phyloP scores from a whole-genome alignment of 2,797 vertebrate species.

The Sebastes baramenuke region DNA sequence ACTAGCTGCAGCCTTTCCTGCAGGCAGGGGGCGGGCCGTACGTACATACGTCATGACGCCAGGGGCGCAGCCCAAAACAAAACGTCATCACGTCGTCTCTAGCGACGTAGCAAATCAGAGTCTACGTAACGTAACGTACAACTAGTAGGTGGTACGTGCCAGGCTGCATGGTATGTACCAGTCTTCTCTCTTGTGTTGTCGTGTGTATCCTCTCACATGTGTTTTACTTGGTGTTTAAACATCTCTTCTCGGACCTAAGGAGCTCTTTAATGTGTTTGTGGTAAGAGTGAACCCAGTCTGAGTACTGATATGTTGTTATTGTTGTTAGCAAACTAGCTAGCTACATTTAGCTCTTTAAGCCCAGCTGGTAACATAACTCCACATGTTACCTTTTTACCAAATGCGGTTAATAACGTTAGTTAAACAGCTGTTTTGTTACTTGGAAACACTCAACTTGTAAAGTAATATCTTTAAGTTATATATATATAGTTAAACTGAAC shows the following conservation, averaged over 20 bases:
- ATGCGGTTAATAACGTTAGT: background rate
- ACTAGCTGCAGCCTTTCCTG: background rate
- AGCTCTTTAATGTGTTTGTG: no score
- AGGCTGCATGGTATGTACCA: background rate
- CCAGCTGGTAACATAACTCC: background rate
- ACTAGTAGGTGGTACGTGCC: background rate
- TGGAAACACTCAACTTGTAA: background rate
- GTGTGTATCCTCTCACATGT: background rate
- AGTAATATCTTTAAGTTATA: background rate
- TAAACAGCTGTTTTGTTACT: background rate
- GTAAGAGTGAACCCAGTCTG: background rate
- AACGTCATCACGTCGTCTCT: background rate
- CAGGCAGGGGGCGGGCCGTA: no score
- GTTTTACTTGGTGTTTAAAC: background rate
- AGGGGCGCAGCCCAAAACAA: accelerated
- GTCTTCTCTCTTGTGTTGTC: background rate
- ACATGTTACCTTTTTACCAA: background rate
- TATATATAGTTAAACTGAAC: background rate
- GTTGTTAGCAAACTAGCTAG: conserved; percentile 27
- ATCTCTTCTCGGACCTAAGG: background rate
- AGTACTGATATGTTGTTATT: background rate
- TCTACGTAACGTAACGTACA: background rate
- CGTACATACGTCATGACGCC: no score
- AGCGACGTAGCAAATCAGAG: background rate
- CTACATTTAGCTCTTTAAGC: conserved; percentile 43